Conservation (phyloP, 1,140 invertebrate species). For the Armadillidium nasatum region DNA sequence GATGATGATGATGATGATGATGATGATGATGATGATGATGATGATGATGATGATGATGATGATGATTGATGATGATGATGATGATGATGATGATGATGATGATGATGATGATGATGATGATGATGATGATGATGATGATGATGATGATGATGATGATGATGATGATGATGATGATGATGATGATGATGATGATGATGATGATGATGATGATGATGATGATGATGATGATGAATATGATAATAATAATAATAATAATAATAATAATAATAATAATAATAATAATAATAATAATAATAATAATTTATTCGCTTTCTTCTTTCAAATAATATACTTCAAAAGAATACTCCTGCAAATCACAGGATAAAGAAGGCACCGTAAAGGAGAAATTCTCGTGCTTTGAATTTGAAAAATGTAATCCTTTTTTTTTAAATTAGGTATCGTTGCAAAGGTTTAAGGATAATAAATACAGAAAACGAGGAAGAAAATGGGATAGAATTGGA, state of each 20-base stretch:
- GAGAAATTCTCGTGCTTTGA: no score
- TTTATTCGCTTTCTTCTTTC: neutral
- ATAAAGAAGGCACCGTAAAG: no score
- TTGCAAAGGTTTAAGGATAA: no score
- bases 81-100: constrained; percentile 31
- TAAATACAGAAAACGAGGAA: no score
- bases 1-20: constrained; percentile 35
- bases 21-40: constrained; percentile 36
- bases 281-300: constrained; percentile 7
- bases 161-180: constrained; percentile 23
- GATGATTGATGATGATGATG: no score
- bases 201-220: constrained; percentile 26
- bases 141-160: constrained; percentile 19
- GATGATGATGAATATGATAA: no score
- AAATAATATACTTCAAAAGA: no score
- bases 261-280: constrained; percentile 1
- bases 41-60: constrained; percentile 30
- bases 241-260: neutral
- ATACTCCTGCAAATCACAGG: no score
- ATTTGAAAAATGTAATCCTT: no score
- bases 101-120: constrained; percentile 38
- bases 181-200: constrained; percentile 28
- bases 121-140: constrained; percentile 29
- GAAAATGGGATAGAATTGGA: no score
- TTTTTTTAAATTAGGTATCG: no score